phyloP scores from a whole-genome alignment of 1,140 invertebrate species.

The Apis dorsata region DNA sequence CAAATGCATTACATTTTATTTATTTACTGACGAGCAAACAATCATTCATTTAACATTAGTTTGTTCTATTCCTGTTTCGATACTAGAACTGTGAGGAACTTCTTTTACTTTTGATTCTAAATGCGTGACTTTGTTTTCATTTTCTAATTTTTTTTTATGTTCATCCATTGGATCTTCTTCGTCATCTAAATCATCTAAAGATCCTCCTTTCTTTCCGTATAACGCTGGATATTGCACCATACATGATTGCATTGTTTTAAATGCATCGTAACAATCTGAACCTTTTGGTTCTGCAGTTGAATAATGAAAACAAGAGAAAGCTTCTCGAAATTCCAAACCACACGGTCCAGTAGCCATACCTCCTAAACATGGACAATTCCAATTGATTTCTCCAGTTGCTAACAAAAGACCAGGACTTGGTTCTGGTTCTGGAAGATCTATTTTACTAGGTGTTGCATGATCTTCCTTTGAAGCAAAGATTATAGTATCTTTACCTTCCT shows the following conservation, averaged over 20 bases:
- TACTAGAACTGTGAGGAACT: slow-evolving; percentile 29
- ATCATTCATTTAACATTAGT: slow-evolving; percentile 39
- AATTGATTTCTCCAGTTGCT: slow-evolving; percentile 95
- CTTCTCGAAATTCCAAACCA: slow-evolving; percentile 94
- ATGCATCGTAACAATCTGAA: slow-evolving; percentile 94
- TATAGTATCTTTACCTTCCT: slow-evolving; percentile 89
- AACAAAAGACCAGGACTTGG: slow-evolving; percentile 90
- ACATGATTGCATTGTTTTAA: slow-evolving; percentile 95
- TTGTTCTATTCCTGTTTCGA: slow-evolving; percentile 50
- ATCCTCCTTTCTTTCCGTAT: slow-evolving; percentile 84
- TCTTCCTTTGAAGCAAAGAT: slow-evolving; percentile 92
- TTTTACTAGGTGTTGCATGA: slow-evolving; percentile 85
- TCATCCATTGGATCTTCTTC: background rate
- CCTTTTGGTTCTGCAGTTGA: slow-evolving; percentile 89
- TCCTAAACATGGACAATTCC: slow-evolving; percentile 97
- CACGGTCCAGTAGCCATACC: slow-evolving; percentile 98
- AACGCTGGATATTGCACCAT: slow-evolving; percentile 93
- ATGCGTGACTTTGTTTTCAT: background rate
- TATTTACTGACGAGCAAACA: background rate
- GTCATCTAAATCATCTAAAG: slow-evolving; percentile 72
- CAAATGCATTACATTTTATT: background rate
- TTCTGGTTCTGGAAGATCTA: slow-evolving; percentile 87
- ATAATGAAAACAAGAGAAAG: slow-evolving; percentile 97
- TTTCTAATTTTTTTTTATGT: slow-evolving; percentile 9
- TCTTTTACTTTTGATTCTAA: slow-evolving; percentile 25